These are phyloP conservation scores for Limanda limanda DNA, from an alignment of 2,113 vertebrate species.

Conservation along the genomic window DNA sequence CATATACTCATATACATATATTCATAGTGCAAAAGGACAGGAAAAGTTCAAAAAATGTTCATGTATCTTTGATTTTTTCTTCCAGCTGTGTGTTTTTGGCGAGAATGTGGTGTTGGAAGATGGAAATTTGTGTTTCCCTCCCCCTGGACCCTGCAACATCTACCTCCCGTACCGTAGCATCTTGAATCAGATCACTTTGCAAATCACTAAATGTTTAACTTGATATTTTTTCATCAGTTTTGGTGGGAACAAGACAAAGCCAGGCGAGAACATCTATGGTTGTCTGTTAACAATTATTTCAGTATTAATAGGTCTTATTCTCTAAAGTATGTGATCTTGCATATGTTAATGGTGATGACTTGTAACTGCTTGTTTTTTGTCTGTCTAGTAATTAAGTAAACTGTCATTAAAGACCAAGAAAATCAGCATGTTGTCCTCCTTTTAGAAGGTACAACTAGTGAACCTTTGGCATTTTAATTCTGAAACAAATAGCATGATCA, in stretches of 20 bases:
- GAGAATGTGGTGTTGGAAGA: conserved; percentile 73
- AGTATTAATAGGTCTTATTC: not conserved
- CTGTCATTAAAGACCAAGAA: not conserved
- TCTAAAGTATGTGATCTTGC: not conserved
- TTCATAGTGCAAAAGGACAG: not conserved
- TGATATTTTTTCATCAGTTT: not conserved
- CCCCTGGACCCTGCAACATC: conserved; percentile 84
- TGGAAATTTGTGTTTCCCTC: conserved; percentile 70
- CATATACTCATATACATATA: not conserved
- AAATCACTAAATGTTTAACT: conserved; percentile 84
- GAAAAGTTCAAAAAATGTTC: not conserved
- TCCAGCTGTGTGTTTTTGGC: conserved; percentile 85
- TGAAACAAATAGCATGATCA: too few relatives aligned
- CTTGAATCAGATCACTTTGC: conserved; percentile 86
- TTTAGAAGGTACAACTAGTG: too few relatives aligned
- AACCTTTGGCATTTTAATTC: too few relatives aligned
- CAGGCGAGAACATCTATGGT: not conserved
- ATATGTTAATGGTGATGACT: not conserved
- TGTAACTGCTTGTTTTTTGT: not conserved
- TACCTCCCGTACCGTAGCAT: conserved; percentile 88
- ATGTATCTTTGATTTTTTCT: not conserved
- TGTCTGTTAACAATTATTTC: not conserved
- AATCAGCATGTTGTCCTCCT: not conserved
- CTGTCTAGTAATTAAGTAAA: not conserved
- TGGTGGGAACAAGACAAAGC: not conserved